Percentiles rank a stretch among this genome's conserved stretches.
These are phyloP conservation scores for Nasalis larvatus DNA, from an alignment of 2,113 vertebrate genomes.

Conservation along the genomic window DNA sequence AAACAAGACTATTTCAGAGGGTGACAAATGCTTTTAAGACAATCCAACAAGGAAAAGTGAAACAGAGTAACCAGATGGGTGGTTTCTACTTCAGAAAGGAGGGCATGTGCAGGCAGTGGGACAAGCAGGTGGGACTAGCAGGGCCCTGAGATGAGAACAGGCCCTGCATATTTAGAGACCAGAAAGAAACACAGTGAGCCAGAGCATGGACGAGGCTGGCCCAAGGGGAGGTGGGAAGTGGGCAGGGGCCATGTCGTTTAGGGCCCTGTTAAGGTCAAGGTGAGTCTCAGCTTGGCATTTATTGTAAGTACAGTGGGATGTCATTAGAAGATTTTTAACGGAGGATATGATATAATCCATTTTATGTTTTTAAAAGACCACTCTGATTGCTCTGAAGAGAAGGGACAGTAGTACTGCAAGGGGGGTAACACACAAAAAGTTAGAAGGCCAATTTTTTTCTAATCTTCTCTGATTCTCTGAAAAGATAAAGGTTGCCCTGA, in stretches of 20 bases:
- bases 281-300: not conserved
- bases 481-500: not conserved
- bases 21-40: not conserved
- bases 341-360: not conserved
- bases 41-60: not conserved
- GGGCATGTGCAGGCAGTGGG: fast-evolving
- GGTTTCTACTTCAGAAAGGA: not conserved
- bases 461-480: not conserved
- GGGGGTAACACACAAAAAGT: not conserved
- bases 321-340: not conserved
- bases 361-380: not conserved
- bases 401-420: not conserved
- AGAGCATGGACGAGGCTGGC: not conserved
- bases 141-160: not conserved
- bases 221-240: not conserved
- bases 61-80: not conserved
- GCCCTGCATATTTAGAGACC: not conserved
- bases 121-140: not conserved
- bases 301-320: not conserved
- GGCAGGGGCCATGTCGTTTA: no score
- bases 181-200: not conserved
- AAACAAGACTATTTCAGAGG: not conserved
- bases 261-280: not conserved
- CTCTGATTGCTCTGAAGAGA: not conserved
- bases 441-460: not conserved